phyloP scores from a whole-genome alignment of 1,140 invertebrate species.

The Cydia splendana region DNA sequence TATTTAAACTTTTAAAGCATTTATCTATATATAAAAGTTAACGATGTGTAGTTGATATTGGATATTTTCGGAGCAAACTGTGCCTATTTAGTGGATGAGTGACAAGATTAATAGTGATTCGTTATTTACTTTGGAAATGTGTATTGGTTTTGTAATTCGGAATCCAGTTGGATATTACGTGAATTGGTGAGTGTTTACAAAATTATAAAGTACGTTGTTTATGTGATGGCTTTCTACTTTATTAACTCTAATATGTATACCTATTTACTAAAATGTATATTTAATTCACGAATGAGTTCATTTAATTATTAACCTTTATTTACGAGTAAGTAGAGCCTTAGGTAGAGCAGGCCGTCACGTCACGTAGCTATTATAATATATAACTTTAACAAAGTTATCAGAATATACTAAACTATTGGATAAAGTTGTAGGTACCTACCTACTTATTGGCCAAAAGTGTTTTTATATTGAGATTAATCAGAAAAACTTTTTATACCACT shows the following conservation, averaged over 20 bases:
- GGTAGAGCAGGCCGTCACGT: too few relatives aligned
- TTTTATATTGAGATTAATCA: not conserved
- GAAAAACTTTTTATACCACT: not conserved
- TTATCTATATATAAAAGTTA: conserved; percentile 41
- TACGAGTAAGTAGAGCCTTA: too few relatives aligned
- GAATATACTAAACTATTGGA: too few relatives aligned
- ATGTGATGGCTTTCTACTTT: not conserved
- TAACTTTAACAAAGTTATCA: too few relatives aligned
- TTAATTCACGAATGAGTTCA: too few relatives aligned
- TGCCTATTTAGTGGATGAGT: conserved; percentile 29
- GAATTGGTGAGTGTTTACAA: conserved; percentile 13
- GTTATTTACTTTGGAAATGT: conserved; percentile 30
- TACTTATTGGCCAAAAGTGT: too few relatives aligned
- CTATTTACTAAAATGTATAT: not conserved
- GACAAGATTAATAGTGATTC: conserved; percentile 29
- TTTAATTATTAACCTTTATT: too few relatives aligned
- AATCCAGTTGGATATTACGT: conserved; percentile 27
- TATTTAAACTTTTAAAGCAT: conserved; percentile 39
- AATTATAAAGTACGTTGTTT: conserved; percentile 12
- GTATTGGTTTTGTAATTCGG: conserved; percentile 29
- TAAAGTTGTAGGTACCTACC: too few relatives aligned
- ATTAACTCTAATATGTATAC: not conserved
- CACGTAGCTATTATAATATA: too few relatives aligned
- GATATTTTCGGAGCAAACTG: conserved; percentile 34
- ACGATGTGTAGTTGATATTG: conserved; percentile 35